Evolutionary conservation across 2,888 invertebrate genomes (phyloP).

Genomic region (Stenolophus ochropezus): DNA sequence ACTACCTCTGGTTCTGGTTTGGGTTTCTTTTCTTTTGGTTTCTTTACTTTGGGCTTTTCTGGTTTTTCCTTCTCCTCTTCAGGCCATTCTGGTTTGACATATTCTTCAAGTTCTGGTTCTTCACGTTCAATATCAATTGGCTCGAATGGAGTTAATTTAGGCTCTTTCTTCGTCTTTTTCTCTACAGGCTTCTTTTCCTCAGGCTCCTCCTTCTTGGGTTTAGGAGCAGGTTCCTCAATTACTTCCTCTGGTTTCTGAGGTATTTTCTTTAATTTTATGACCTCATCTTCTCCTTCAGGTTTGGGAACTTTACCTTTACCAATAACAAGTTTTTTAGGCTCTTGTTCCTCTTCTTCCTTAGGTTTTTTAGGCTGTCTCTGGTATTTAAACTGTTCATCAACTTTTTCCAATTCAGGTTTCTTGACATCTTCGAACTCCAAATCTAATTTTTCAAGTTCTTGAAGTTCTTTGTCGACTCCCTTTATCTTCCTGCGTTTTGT

Average conservation of each 20-base stretch:
- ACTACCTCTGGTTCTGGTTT: conserved; percentile 72
- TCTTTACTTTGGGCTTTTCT: conserved; percentile 69
- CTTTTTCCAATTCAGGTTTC: conserved; percentile 70
- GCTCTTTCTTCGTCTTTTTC: conserved; percentile 59
- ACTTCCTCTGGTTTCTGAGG: conserved; percentile 69
- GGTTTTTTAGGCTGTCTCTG: conserved; percentile 64
- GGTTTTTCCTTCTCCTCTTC: conserved; percentile 69
- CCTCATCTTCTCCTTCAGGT: conserved; percentile 67
- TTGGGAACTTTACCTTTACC: conserved; percentile 70
- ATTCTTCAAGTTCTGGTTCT: conserved; percentile 63
- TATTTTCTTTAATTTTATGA: conserved; percentile 72
- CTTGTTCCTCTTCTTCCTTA: conserved; percentile 65
- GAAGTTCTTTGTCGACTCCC: conserved; percentile 67
- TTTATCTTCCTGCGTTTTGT: conserved; percentile 70
- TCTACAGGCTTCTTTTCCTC: conserved; percentile 65
- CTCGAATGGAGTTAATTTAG: conserved; percentile 63
- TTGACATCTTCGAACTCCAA: conserved; percentile 72
- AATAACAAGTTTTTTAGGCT: conserved; percentile 68
- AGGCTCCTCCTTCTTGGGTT: conserved; percentile 66
- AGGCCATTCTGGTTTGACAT: conserved; percentile 69
- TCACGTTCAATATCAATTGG: conserved; percentile 64
- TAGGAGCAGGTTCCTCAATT: conserved; percentile 65
- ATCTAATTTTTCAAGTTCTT: conserved; percentile 71
- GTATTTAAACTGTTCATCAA: conserved; percentile 69
- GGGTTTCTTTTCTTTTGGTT: conserved; percentile 69